Percentiles rank a stretch among this genome's conserved stretches.
phyloP scores from a whole-genome alignment of 2,888 invertebrate species.

The Branchellion lobata region DNA sequence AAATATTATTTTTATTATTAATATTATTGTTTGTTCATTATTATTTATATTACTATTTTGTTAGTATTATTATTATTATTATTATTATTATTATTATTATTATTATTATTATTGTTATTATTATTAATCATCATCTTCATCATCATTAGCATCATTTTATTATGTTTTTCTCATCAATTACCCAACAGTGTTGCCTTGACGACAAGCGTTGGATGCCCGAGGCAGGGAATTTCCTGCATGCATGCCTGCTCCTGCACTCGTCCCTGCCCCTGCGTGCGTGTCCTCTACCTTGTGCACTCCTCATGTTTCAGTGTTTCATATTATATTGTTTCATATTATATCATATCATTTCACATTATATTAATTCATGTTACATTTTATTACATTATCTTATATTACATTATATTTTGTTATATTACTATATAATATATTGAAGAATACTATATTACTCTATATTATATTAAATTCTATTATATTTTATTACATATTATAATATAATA shows the following conservation, averaged over 20 bases:
- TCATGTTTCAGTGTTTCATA: background rate
- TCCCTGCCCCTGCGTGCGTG: conserved; percentile 51
- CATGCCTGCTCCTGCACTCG: conserved; percentile 72
- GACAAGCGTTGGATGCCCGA: conserved; percentile 82
- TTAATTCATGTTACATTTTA: too few species aligned
- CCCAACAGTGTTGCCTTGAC: conserved; percentile 70
- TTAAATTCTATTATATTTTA: too few species aligned
- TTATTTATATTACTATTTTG: too few species aligned
- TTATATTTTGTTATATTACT: too few species aligned
- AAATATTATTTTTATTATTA: too few species aligned
- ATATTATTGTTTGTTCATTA: too few species aligned
- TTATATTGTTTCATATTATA: too few species aligned
- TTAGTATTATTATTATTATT: background rate
- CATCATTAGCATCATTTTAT: conserved; percentile 42
- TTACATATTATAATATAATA: too few species aligned
- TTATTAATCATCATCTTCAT: background rate
- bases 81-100: conserved; percentile 69
- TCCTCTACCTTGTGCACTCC: background rate
- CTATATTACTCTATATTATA: too few species aligned
- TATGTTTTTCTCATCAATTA: background rate
- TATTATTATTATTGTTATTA: background rate
- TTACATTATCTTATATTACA: too few species aligned
- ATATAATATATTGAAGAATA: too few species aligned
- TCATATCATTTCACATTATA: too few species aligned
- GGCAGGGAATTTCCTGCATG: conserved; percentile 76